Percentiles rank a stretch among this genome's conserved stretches.
phyloP scores from a whole-genome alignment of 2,113 vertebrate genomes.

The Nyctereutes procyonoides region DNA sequence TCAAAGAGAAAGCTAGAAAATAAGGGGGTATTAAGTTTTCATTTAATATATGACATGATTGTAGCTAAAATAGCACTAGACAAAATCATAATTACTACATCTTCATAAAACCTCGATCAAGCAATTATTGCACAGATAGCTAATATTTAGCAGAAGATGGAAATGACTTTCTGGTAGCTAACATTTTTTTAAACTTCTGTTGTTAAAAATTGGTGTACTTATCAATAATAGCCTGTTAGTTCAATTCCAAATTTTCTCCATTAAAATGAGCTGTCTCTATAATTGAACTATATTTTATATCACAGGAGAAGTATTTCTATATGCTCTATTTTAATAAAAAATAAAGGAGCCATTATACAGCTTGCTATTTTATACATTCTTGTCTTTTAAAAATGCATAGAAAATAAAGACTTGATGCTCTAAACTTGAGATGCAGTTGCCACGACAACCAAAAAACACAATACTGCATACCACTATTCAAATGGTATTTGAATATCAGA shows the following conservation, averaged over 20 bases:
- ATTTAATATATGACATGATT: background rate
- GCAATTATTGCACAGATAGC: background rate
- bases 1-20: background rate
- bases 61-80: background rate
- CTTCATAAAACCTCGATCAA: conserved; percentile 19
- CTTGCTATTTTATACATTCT: conserved; percentile 42
- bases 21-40: background rate
- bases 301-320: background rate
- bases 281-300: conserved; percentile 2
- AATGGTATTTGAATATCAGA: conserved; percentile 65
- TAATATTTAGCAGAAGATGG: background rate
- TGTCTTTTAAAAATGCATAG: conserved; percentile 50
- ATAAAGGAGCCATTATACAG: background rate
- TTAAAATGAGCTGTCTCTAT: background rate
- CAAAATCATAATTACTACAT: background rate
- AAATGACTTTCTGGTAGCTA: background rate
- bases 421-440: conserved; percentile 70
- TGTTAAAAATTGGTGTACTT: conserved; percentile 13
- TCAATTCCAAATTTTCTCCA: background rate
- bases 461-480: conserved; percentile 46
- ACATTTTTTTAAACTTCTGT: background rate
- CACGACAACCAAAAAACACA: conserved; percentile 70
- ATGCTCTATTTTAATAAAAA: background rate
- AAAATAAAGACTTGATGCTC: conserved; percentile 67
- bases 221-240: background rate